Evolutionary conservation across 1,140 invertebrate species (phyloP).

Genomic region (Eulimnadia texana): DNA sequence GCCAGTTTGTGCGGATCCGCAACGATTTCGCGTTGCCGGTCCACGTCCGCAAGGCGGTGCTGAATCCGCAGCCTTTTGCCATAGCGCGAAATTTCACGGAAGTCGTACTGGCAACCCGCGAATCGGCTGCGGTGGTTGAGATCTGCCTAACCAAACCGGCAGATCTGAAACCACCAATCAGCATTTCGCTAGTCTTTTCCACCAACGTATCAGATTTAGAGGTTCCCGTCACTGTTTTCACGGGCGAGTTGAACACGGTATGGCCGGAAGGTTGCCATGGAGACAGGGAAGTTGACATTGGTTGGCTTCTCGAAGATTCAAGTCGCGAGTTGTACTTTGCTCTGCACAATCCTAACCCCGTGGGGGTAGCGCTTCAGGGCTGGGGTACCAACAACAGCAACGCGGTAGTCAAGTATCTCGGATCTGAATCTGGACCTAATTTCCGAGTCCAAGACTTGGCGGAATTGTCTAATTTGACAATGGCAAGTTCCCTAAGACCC

Average conservation of each 20-base stretch:
- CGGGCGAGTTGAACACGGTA: not conserved
- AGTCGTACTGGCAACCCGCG: not conserved
- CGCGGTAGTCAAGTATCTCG: slow-evolving; percentile 5
- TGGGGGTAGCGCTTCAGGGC: not conserved
- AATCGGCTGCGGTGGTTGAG: not conserved
- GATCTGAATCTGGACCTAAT: not conserved
- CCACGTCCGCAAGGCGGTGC: not conserved
- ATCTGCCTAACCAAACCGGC: not conserved
- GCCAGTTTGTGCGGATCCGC: not conserved
- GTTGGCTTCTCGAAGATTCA: slow-evolving; percentile 6
- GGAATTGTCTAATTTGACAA: slow-evolving; percentile 1
- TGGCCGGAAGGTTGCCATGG: not conserved
- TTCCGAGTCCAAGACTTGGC: not conserved
- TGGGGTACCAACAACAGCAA: slow-evolving; percentile 8
- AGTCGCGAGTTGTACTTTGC: slow-evolving; percentile 1
- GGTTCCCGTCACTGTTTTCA: slow-evolving; percentile 2
- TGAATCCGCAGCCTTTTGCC: not conserved
- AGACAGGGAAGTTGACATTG: not conserved
- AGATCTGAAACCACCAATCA: not conserved
- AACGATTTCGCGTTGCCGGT: slow-evolving; percentile 13
- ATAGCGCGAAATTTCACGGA: slow-evolving; percentile 2
- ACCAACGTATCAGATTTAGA: slow-evolving; percentile 7
- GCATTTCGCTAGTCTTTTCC: not conserved
- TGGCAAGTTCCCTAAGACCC: not conserved
- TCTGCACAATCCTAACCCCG: slow-evolving; percentile 8